Conservation (phyloP, 2,113 vertebrate species). For the Lepus americanus region DNA sequence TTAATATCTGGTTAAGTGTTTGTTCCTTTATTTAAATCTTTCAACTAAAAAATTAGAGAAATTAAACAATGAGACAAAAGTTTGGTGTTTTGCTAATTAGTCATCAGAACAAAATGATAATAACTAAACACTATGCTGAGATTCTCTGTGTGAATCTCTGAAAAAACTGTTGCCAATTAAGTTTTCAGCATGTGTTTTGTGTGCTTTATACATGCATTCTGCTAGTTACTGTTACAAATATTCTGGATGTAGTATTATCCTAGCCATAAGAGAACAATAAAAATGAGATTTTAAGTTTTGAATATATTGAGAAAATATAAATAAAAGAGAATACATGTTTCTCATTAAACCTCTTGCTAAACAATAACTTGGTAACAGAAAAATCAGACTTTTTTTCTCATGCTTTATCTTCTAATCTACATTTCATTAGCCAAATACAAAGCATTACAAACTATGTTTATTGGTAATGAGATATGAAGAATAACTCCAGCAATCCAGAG, state of each 20-base stretch:
- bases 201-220: conserved; percentile 76
- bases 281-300: conserved; percentile 77
- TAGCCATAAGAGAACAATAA: conserved; percentile 75
- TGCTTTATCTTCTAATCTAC: conserved; percentile 6
- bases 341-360: conserved; percentile 73
- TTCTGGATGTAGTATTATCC: conserved; percentile 60
- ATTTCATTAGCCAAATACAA: conserved; percentile 68
- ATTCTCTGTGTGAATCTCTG: conserved; percentile 63
- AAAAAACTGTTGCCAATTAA: conserved; percentile 71
- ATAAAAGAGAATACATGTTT: conserved; percentile 62
- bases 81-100: conserved; percentile 75
- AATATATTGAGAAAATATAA: conserved; percentile 61
- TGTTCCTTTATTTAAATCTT: conserved; percentile 52
- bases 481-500: conserved; percentile 34
- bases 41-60: conserved; percentile 50
- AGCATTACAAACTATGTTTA: conserved; percentile 70
- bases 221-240: conserved; percentile 72
- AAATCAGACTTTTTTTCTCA: conserved; percentile 55
- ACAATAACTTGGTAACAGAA: conserved; percentile 70
- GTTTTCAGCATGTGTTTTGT: conserved; percentile 75
- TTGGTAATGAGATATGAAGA: conserved; percentile 60
- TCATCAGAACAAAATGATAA: conserved; percentile 71
- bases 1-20: neutral
- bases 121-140: conserved; percentile 66
- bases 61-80: conserved; percentile 60